Percentiles rank a stretch among this genome's conserved stretches.
These are phyloP conservation scores for Pterois miles DNA, from an alignment of 2,797 vertebrate genomes.

Conservation along the genomic window DNA sequence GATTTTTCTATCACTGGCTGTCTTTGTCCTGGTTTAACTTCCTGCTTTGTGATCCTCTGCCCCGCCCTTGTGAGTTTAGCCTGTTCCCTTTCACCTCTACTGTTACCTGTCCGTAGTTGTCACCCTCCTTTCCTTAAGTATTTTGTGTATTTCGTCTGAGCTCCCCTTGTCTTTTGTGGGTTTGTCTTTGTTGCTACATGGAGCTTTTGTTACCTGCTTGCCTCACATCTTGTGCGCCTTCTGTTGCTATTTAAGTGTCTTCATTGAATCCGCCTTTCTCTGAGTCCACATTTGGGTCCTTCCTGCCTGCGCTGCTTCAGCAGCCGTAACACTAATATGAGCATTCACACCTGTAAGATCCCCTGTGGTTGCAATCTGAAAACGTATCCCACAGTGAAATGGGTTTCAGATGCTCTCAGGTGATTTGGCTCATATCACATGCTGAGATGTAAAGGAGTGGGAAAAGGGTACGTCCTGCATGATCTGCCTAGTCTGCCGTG, in stretches of 20 bases:
- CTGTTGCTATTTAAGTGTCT: background rate
- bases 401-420: slow-evolving; percentile 24
- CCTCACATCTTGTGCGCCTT: background rate
- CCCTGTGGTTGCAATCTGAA: slow-evolving; percentile 23
- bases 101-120: background rate
- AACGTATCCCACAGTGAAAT: slow-evolving; percentile 32
- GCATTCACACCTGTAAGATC: slow-evolving; percentile 23
- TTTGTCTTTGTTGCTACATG: background rate
- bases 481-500: background rate
- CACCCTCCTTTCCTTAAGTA: background rate
- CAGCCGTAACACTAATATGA: slow-evolving; percentile 5
- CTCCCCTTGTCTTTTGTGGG: background rate
- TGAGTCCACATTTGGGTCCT: background rate
- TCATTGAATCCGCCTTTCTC: background rate
- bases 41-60: background rate
- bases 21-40: background rate
- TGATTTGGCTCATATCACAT: slow-evolving; percentile 43
- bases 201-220: background rate
- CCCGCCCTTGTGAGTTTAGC: background rate
- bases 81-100: background rate
- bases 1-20: slow-evolving; percentile 9
- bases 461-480: slow-evolving; percentile 6
- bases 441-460: slow-evolving; percentile 14
- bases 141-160: background rate
- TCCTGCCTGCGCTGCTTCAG: background rate